Evolutionary conservation across 2,888 invertebrate species (phyloP).

Genomic region (Crossocerus cetratus): DNA sequence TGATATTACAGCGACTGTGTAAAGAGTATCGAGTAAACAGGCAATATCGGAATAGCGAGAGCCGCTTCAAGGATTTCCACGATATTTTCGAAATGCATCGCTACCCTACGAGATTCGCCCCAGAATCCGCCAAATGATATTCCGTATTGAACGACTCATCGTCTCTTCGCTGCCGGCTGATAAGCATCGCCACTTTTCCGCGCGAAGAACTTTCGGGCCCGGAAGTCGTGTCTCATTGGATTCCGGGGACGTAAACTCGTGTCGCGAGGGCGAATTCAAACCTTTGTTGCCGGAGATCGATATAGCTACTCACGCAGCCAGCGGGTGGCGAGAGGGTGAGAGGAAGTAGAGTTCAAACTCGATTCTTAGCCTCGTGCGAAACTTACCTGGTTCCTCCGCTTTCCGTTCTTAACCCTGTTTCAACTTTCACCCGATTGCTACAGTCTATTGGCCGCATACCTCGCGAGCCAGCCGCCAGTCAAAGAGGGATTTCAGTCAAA

Average conservation of each 20-base stretch:
- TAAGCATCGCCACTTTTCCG: conserved; percentile 13
- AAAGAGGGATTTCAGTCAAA: conserved; percentile 5
- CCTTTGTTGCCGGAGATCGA: conserved; percentile 13
- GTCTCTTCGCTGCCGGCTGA: conserved; percentile 4
- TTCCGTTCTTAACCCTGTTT: conserved; percentile 35
- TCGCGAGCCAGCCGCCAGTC: neutral
- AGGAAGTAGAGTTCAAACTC: conserved; percentile 31
- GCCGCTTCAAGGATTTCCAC: neutral
- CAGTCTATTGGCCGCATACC: conserved; percentile 9
- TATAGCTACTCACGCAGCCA: too few relatives aligned
- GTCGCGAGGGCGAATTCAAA: neutral
- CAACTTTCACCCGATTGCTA: conserved; percentile 41
- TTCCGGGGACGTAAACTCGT: conserved; percentile 22
- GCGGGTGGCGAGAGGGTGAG: too few relatives aligned
- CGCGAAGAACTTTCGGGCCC: conserved; percentile 25
- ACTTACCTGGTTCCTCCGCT: conserved; percentile 21
- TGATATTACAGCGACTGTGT: too few relatives aligned
- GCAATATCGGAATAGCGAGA: conserved; percentile 1
- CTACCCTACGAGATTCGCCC: conserved; percentile 11
- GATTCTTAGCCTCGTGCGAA: conserved; percentile 36
- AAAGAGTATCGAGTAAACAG: too few relatives aligned
- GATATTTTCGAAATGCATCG: conserved; percentile 17
- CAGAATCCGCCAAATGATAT: neutral
- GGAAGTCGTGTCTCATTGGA: conserved; percentile 37
- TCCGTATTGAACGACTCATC: neutral